Percentiles rank a stretch among this genome's conserved stretches.
These are phyloP conservation scores for Osmerus mordax DNA, from an alignment of 2,113 vertebrate species.

Conservation along the genomic window DNA sequence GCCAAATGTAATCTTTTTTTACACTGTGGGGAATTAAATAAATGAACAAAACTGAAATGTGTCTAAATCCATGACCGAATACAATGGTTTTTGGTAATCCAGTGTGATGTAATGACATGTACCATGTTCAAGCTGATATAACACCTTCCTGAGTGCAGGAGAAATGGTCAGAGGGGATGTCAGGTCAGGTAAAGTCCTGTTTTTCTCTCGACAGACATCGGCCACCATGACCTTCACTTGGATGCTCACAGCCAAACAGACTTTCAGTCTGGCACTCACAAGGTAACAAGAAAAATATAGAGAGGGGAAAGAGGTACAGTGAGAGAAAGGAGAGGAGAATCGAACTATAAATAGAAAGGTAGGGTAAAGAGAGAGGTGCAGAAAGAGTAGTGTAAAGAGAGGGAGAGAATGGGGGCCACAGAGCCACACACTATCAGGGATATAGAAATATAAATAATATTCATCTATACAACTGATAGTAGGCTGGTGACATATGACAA, in stretches of 20 bases:
- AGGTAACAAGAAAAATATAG: slow-evolving; percentile 48
- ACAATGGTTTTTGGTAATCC: not conserved
- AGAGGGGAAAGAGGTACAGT: not conserved
- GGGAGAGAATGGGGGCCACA: not conserved
- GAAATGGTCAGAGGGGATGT: slow-evolving; percentile 5
- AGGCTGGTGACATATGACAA: too few species aligned
- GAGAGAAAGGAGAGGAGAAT: not conserved
- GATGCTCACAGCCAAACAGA: slow-evolving; percentile 39
- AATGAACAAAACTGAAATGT: too few species aligned
- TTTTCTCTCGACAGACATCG: slow-evolving; percentile 53
- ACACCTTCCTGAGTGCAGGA: not conserved
- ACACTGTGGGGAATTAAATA: too few species aligned
- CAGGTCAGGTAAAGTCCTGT: slow-evolving; percentile 31
- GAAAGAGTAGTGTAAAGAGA: not conserved
- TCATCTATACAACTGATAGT: too few species aligned
- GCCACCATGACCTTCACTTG: slow-evolving; percentile 30
- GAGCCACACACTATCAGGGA: not conserved
- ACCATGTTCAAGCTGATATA: not conserved
- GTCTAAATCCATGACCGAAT: not conserved
- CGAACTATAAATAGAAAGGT: not conserved
- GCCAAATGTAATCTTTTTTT: too few species aligned
- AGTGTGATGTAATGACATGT: not conserved
- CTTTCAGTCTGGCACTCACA: slow-evolving; percentile 36
- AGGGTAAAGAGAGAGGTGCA: not conserved
- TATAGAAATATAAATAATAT: too few species aligned